Conservation (phyloP, 2,888 invertebrate species). For the Trichogramma evanescens region DNA sequence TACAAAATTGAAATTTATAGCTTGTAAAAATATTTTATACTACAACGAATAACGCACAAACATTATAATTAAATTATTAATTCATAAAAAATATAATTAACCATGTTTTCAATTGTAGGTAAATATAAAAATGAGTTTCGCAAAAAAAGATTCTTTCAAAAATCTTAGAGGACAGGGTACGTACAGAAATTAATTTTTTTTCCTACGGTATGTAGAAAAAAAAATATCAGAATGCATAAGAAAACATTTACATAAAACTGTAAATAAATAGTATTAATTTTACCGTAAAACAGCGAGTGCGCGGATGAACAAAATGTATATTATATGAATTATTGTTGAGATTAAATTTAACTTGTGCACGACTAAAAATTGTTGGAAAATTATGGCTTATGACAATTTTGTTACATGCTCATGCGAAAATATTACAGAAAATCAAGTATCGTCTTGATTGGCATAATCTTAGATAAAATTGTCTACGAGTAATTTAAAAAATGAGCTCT, state of each 20-base stretch:
- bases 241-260: conserved; percentile 17
- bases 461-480: too few species aligned
- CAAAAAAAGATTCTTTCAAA: conserved; percentile 22
- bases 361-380: too few species aligned
- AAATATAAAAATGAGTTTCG: conserved; percentile 18
- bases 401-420: too few species aligned
- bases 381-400: too few species aligned
- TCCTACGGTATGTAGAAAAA: not conserved
- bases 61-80: too few species aligned
- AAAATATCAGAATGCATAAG: not conserved
- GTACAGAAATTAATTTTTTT: conserved; percentile 16
- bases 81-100: conserved; percentile 21
- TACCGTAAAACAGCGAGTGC: conserved; percentile 27
- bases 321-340: conserved; percentile 16
- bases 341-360: too few species aligned
- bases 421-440: too few species aligned
- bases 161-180: conserved; percentile 1
- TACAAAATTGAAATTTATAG: too few species aligned
- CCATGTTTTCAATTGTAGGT: conserved; percentile 23
- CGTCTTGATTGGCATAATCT: too few species aligned
- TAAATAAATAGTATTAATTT: conserved; percentile 31
- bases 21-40: too few species aligned
- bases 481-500: too few species aligned
- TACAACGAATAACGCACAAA: too few species aligned
- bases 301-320: conserved; percentile 18